Evolutionary conservation across 1,140 invertebrate genomes (phyloP), one percentile per base, ranked within the genome.

Genomic region (Danaus plexippus): DNA sequence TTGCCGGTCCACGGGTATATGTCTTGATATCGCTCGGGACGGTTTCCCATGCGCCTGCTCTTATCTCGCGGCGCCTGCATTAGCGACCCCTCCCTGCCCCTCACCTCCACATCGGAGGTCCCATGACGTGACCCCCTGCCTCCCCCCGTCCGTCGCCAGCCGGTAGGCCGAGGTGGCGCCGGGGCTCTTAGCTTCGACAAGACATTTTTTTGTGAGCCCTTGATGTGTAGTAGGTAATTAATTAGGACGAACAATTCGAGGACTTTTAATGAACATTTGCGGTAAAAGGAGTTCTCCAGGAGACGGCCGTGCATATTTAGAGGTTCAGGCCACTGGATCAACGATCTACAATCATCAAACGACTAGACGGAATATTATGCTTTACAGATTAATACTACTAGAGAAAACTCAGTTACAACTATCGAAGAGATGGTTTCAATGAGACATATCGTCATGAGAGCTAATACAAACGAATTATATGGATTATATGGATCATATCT

Each of bases 171-270:
- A 11, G 49, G 50, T 66, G 75, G 77, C 77, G 77, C 77, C 77
- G 73, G 69, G 49, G 75, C 75, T 78, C 75, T 80, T 73, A 80
- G 71, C 65, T 66, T 64, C 69, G 72, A 78, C 77, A 73, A 68
- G 57, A 64, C 63, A 60, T 68, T 76, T 73, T 81, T 81, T 79
- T 75, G 65, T 76, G 57, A 65, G 58, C 64, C 62, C 71, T 64
- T 66, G 59, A 61, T 57, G 59, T 71, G 73, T 73, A 47, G 64
- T 68, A 72, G 71, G 75, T 77, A 79, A 81, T 81, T 81, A 79
- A 81, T 81, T 79, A 75, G 76, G 63, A 59, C 61, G 61, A 55
- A 54, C 45, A 43, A 56, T 48, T 47, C 59, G 53, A 50, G 40
- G 52, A 56, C 43, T 44, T 12, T 50, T 48, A 11, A 10, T 12